phyloP scores from a whole-genome alignment of 2,797 vertebrate genomes.

The Phalloptychus januarius region DNA sequence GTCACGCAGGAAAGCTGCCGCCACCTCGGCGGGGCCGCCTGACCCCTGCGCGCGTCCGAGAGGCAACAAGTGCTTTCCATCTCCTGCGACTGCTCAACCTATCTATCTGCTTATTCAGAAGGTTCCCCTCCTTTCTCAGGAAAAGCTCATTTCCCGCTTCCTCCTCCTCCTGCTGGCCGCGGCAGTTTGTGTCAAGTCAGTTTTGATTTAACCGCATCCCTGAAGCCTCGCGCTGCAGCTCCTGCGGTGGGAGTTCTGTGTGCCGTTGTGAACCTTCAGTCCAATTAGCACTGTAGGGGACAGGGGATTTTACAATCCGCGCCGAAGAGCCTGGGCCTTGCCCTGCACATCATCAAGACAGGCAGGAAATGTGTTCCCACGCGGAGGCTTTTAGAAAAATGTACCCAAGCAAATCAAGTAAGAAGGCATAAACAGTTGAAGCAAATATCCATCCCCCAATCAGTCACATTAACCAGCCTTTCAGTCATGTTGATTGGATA shows the following conservation, averaged over 20 bases:
- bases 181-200: conserved; percentile 79
- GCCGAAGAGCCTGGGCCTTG: conserved; percentile 11
- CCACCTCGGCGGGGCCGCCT: conserved; percentile 50
- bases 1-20: conserved; percentile 57
- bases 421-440: conserved; percentile 3
- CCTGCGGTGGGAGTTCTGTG: conserved; percentile 57
- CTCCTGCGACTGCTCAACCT: conserved; percentile 72
- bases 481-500: conserved; percentile 13
- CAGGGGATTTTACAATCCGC: conserved; percentile 50
- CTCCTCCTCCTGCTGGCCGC: conserved; percentile 64
- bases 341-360: conserved; percentile 13
- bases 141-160: conserved; percentile 73
- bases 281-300: conserved; percentile 71
- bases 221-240: conserved; percentile 57
- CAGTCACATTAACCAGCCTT: conserved; percentile 30
- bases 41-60: conserved; percentile 60
- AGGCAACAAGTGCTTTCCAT: conserved; percentile 77
- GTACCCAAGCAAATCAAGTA: neutral
- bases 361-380: neutral
- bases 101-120: conserved; percentile 81
- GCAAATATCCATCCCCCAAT: conserved; percentile 3
- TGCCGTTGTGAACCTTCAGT: conserved; percentile 59
- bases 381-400: conserved; percentile 19
- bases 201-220: conserved; percentile 74
- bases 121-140: conserved; percentile 59